These are phyloP conservation scores for Misgurnus mizolepis DNA, from an alignment of 2,113 vertebrate species.

Conservation along the genomic window DNA sequence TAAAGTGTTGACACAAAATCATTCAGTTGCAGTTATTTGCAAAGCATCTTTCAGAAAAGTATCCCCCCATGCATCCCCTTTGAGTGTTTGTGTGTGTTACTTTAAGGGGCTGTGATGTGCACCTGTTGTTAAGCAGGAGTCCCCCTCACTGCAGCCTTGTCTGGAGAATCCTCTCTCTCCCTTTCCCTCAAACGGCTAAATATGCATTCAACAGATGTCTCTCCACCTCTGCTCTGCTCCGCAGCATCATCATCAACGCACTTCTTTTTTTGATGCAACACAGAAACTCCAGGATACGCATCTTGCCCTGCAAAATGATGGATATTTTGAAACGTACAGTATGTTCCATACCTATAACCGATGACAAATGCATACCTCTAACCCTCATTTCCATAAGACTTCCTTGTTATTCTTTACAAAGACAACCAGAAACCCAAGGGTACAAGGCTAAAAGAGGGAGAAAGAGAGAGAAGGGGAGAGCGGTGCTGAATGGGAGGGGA, in stretches of 20 bases:
- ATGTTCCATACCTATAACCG: constrained; percentile 21
- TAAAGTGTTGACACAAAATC: background rate
- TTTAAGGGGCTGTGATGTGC: constrained; percentile 50
- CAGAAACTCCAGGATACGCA: constrained; percentile 38
- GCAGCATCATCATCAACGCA: constrained; percentile 27
- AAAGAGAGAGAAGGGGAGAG: constrained; percentile 34
- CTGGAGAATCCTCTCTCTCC: constrained; percentile 40
- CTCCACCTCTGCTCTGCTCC: constrained; percentile 61
- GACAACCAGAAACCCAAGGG: constrained; percentile 57
- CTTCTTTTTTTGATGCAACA: constrained; percentile 69
- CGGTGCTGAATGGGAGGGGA: constrained; percentile 22
- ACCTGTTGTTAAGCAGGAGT: constrained; percentile 54
- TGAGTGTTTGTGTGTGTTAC: background rate
- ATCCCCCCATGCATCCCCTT: background rate
- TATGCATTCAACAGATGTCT: constrained; percentile 74
- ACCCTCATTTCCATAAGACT: constrained; percentile 48
- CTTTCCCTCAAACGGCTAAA: constrained; percentile 55
- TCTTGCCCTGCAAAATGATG: constrained; percentile 1
- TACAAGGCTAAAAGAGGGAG: constrained; percentile 42
- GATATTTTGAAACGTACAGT: constrained; percentile 17
- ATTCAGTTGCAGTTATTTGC: background rate
- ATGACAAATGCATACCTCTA: constrained; percentile 16
- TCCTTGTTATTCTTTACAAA: constrained; percentile 67
- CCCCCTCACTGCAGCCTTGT: constrained; percentile 9
- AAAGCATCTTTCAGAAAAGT: background rate